phyloP scores from a whole-genome alignment of 2,888 invertebrate genomes.

The Mythimna albipuncta region DNA sequence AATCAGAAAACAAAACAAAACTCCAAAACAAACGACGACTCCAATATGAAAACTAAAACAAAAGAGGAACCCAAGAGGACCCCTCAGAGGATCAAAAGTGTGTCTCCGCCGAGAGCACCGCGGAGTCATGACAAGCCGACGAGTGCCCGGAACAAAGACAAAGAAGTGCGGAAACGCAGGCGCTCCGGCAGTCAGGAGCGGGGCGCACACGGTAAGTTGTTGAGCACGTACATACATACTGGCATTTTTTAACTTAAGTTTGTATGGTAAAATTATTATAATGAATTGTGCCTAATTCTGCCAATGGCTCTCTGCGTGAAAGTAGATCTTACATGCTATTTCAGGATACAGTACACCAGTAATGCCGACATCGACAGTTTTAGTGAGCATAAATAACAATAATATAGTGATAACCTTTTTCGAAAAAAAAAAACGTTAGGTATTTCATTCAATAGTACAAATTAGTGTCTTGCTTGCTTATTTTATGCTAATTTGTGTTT shows the following conservation, averaged over 20 bases:
- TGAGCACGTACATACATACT: background rate
- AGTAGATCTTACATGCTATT: too few species aligned
- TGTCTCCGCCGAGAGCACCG: constrained; percentile 13
- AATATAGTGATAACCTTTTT: too few species aligned
- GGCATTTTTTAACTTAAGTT: background rate
- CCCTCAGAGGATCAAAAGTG: constrained; percentile 7
- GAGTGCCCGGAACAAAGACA: constrained; percentile 11
- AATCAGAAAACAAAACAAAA: constrained; percentile 12
- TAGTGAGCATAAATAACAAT: too few species aligned
- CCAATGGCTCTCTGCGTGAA: too few species aligned
- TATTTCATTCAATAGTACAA: too few species aligned
- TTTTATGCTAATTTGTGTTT: too few species aligned
- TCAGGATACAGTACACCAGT: too few species aligned
- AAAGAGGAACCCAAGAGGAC: background rate
- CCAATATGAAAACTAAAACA: constrained; percentile 18
- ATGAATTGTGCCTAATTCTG: too few species aligned
- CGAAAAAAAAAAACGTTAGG: too few species aligned
- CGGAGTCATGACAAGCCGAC: background rate
- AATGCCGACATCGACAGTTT: too few species aligned
- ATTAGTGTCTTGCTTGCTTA: too few species aligned
- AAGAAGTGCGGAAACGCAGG: constrained; percentile 27
- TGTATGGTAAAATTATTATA: too few species aligned
- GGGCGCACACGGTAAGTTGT: constrained; percentile 9
- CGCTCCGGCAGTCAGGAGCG: constrained; percentile 36
- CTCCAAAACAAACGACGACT: background rate